Conservation (phyloP, 2,113 vertebrate genomes). For the Saimiri boliviensis region DNA sequence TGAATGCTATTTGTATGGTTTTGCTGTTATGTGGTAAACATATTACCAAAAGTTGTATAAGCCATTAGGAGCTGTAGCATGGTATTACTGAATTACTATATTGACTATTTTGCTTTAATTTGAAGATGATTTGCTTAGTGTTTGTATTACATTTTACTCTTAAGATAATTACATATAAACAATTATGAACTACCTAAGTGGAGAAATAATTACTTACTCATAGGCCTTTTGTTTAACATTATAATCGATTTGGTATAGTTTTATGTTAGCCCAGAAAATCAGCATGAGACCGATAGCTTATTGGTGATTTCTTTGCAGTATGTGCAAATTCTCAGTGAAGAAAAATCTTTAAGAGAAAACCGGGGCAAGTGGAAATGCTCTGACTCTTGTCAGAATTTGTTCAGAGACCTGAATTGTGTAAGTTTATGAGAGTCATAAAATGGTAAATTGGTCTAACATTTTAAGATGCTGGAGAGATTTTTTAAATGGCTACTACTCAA, state of each 20-base stretch:
- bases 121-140: conserved; percentile 61
- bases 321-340: background rate
- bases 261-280: background rate
- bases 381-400: background rate
- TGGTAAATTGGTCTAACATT: background rate
- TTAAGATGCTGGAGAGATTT: background rate
- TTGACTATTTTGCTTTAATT: conserved; percentile 65
- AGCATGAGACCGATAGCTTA: background rate
- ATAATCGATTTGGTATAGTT: background rate
- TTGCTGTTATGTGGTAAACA: conserved; percentile 18
- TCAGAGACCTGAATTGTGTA: background rate
- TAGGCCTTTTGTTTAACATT: conserved; percentile 1
- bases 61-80: conserved; percentile 24
- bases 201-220: conserved; percentile 15
- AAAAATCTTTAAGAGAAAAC: background rate
- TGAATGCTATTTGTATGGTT: background rate
- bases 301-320: background rate
- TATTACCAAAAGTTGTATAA: conserved; percentile 52
- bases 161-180: conserved; percentile 59
- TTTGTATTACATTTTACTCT: conserved; percentile 61
- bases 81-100: conserved; percentile 60
- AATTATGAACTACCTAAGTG: conserved; percentile 60
- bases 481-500: background rate
- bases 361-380: background rate
- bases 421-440: background rate